Evolutionary conservation across 2,888 invertebrate species (phyloP).

Genomic region (Drosophila nr. fundita): DNA sequence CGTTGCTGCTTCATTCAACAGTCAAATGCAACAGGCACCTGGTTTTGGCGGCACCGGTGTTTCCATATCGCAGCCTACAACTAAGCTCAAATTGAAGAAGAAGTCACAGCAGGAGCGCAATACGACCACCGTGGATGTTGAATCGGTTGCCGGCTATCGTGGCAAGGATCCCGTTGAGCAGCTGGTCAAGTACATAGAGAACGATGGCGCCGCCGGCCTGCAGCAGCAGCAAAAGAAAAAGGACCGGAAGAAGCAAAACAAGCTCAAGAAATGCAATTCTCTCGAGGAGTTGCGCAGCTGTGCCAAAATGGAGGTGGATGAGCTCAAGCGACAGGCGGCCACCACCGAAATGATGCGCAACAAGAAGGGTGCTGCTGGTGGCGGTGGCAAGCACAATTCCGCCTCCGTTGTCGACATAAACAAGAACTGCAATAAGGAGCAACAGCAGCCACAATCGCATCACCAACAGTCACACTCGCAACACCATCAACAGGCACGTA

Average conservation of each 20-base stretch:
- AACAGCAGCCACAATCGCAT: slow-evolving; percentile 28
- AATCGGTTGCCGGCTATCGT: slow-evolving; percentile 91
- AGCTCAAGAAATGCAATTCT: slow-evolving; percentile 90
- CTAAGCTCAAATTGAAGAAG: slow-evolving; percentile 84
- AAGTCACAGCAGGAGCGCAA: slow-evolving; percentile 87
- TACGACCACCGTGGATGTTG: slow-evolving; percentile 85
- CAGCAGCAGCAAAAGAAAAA: slow-evolving; percentile 85
- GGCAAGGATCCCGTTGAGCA: slow-evolving; percentile 91
- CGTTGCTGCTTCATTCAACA: slow-evolving; percentile 66
- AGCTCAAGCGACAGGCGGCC: slow-evolving; percentile 83
- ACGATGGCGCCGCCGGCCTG: slow-evolving; percentile 77
- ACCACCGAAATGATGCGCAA: slow-evolving; percentile 83
- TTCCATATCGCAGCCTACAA: slow-evolving; percentile 50
- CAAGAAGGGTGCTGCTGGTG: slow-evolving; percentile 43
- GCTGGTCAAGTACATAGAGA: slow-evolving; percentile 92
- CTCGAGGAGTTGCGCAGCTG: slow-evolving; percentile 91
- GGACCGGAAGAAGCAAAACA: slow-evolving; percentile 85
- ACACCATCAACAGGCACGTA: slow-evolving; percentile 48
- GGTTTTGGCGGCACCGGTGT: slow-evolving; percentile 5
- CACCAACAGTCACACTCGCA: slow-evolving; percentile 15
- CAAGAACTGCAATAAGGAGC: slow-evolving; percentile 70
- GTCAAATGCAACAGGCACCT: slow-evolving; percentile 57
- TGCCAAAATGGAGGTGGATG: slow-evolving; percentile 90
- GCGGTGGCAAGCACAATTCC: slow-evolving; percentile 71
- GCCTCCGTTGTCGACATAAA: slow-evolving; percentile 78